A percentile compares a stretch with the other conserved stretches of the same genome.
Evolutionary conservation across 2,113 vertebrate genomes (phyloP).

Genomic region (Ascaphus truei): DNA sequence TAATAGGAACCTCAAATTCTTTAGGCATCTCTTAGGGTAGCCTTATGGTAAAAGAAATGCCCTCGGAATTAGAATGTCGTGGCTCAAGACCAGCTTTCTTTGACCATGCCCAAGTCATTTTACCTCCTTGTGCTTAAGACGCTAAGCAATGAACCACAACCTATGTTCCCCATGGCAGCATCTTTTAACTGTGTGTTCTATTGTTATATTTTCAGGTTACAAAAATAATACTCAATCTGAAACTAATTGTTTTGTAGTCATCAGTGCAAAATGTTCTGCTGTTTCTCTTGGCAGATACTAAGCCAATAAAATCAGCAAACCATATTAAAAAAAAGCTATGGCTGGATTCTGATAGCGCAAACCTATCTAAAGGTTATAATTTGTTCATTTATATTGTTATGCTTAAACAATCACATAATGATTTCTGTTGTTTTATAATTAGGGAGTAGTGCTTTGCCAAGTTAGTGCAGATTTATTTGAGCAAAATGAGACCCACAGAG

Average conservation of each 20-base stretch:
- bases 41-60: not conserved
- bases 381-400: not conserved
- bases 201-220: not conserved
- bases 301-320: slow-evolving; percentile 8
- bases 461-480: not conserved
- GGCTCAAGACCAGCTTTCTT: not conserved
- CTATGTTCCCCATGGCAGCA: not conserved
- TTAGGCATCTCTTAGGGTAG: not conserved
- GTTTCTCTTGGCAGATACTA: slow-evolving; percentile 28
- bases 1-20: not conserved
- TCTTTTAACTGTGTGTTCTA: slow-evolving; percentile 15
- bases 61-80: not conserved
- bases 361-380: not conserved
- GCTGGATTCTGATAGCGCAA: slow-evolving; percentile 10
- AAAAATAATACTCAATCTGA: slow-evolving; percentile 8
- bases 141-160: not conserved
- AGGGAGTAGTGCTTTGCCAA: not conserved
- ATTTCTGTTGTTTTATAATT: not conserved
- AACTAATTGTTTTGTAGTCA: slow-evolving; percentile 18
- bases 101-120: slow-evolving; percentile 3
- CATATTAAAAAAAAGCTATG: not conserved
- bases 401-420: not conserved
- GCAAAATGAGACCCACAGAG: not conserved
- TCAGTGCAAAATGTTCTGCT: slow-evolving; percentile 1
- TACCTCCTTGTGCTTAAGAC: not conserved